Conservation (phyloP, 2,888 invertebrate genomes). For the Gymnosoma rotundatum region DNA sequence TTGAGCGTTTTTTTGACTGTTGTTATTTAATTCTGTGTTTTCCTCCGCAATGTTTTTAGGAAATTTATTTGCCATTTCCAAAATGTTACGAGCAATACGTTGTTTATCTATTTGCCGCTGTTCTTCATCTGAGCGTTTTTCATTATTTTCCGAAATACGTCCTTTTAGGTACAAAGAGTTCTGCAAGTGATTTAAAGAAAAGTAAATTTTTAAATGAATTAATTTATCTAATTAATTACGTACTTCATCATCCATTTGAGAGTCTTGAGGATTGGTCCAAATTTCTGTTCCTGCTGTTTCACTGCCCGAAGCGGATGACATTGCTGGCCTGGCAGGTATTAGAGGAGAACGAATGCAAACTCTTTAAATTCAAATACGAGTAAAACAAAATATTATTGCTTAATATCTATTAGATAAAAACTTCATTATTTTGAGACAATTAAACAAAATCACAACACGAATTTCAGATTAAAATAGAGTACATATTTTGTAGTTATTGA, state of each 20-base stretch:
- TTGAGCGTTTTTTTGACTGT: slow-evolving; percentile 67
- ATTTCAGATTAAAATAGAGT: background rate
- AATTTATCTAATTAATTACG: background rate
- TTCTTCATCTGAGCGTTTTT: slow-evolving; percentile 85
- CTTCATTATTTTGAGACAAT: too few relatives aligned
- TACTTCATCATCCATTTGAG: slow-evolving; percentile 78
- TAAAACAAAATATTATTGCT: slow-evolving; percentile 56
- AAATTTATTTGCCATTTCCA: slow-evolving; percentile 79
- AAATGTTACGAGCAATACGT: slow-evolving; percentile 84
- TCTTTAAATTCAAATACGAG: slow-evolving; percentile 82
- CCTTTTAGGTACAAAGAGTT: slow-evolving; percentile 74
- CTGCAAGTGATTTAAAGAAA: slow-evolving; percentile 9
- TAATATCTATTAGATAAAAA: background rate
- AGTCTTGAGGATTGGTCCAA: slow-evolving; percentile 87
- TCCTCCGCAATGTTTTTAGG: slow-evolving; percentile 60
- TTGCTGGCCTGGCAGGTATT: slow-evolving; percentile 89
- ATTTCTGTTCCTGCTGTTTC: slow-evolving; percentile 84
- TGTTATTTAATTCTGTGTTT: slow-evolving; percentile 57
- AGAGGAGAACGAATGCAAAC: slow-evolving; percentile 92
- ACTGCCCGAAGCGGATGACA: slow-evolving; percentile 84
- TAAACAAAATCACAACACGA: too few relatives aligned
- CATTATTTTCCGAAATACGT: slow-evolving; percentile 79
- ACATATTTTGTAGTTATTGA: background rate
- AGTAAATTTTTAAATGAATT: background rate
- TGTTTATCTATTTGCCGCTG: slow-evolving; percentile 86